Base-by-base conservation (phyloP, 2,888 invertebrate genomes). In the Mimumesa dahlbomi region DNA sequence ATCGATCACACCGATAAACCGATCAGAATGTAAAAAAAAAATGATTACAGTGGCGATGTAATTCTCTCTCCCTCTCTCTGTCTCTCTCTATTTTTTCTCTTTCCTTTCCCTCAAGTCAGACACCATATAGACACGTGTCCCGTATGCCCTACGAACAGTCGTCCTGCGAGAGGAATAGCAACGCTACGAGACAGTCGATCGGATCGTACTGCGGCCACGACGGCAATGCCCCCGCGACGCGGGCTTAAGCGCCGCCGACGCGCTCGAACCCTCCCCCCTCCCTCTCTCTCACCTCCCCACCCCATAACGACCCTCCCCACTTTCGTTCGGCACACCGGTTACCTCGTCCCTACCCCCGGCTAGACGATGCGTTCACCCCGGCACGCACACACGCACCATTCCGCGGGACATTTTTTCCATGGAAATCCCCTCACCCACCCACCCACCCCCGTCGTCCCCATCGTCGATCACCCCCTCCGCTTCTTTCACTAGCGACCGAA, bases 201-300 rank as follows among this genome's bases (percentile, higher is more conserved):
- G 77, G 63, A 76, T 82, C 81, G 82, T 73, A 81, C 84, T 78
- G 81, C 79, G 83, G 85, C 85, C 85, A 83, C 82, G 77, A 87
- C 85, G 86, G 87, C 86, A 87, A 85, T 87, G 87, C 84, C 85
- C 86, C 83, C 81, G 80, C 78, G 83, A 81, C 82, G 81, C 79
- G 69, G 79, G 78, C 79, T 82, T 79, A 77, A 84, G 83, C 82
- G 84, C 82, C 84, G 82, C 80, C 76, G 79, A 80, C 81, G 81
- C 82, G 77, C 79, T 85, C 81, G 75, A 84, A 83, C 83, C 84
- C 82, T 71, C 68, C 65, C 68, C 52, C n/a, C n/a, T n/a, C n/a
- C n/a, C n/a, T n/a, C n/a, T n/a, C n/a, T n/a, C 69, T 49, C 64
- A 71, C 16, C 38, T 25, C 81, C 73, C 77, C 79, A 72, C 70